Percentiles rank a stretch among this genome's conserved stretches.
Evolutionary conservation across 2,797 vertebrate genomes (phyloP).

Genomic region (Luscinia luscinia): DNA sequence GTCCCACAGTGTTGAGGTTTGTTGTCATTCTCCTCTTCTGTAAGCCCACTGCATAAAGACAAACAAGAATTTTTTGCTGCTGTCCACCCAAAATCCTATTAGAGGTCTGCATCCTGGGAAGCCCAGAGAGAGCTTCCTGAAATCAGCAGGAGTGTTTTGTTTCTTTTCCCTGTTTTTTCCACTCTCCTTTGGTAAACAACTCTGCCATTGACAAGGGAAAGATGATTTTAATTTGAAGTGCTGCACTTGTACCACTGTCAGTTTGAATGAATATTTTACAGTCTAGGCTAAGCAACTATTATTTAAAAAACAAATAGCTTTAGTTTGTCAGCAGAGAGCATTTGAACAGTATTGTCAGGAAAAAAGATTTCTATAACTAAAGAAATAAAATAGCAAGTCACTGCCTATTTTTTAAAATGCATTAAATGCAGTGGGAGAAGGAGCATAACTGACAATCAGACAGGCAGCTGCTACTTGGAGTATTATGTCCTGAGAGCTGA

Average conservation of each 20-base stretch:
- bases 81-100: not conserved
- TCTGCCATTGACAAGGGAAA: not conserved
- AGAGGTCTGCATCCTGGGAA: not conserved
- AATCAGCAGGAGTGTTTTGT: not conserved
- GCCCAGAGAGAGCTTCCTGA: not conserved
- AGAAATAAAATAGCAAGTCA: not conserved
- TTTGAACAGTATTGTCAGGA: not conserved
- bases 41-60: not conserved
- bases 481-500: not conserved
- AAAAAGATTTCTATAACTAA: not conserved
- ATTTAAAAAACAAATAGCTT: not conserved
- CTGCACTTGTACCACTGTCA: not conserved
- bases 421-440: not conserved
- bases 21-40: not conserved
- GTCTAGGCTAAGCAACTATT: not conserved
- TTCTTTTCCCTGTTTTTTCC: not conserved
- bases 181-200: not conserved
- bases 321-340: not conserved
- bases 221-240: not conserved
- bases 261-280: not conserved
- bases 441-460: not conserved
- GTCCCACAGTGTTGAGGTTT: not conserved
- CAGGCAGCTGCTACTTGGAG: not conserved
- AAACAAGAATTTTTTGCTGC: not conserved
- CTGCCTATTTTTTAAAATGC: not conserved